phyloP scores from a whole-genome alignment of 64 coral and sea anemone genomes.

The Actinia tenebrosa region DNA sequence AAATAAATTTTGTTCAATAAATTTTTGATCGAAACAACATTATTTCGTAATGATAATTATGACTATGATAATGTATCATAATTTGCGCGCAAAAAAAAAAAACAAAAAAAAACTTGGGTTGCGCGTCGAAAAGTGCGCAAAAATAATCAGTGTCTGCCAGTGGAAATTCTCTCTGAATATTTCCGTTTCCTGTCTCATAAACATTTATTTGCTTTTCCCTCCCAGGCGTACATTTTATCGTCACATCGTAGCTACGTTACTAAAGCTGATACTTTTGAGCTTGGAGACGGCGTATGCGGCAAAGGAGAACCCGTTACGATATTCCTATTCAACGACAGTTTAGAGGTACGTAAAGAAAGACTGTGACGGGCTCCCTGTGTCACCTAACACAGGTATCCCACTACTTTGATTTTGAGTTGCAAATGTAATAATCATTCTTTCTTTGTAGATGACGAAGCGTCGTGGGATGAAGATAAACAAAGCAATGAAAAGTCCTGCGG shows the following conservation, averaged over 20 bases:
- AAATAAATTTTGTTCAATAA: no score
- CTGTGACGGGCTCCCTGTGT: neutral
- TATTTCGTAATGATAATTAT: no score
- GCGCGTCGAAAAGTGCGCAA: no score
- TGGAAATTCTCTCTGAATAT: neutral
- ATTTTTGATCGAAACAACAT: no score
- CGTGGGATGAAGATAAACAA: slow-evolving; percentile 71
- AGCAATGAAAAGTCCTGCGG: slow-evolving; percentile 92
- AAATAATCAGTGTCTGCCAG: neutral
- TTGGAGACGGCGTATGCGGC: slow-evolving; percentile 77
- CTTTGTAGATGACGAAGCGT: slow-evolving; percentile 82
- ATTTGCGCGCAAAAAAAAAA: no score
- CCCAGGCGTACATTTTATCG: slow-evolving; percentile 83
- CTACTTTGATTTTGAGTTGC: neutral
- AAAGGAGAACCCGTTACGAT: slow-evolving; percentile 92
- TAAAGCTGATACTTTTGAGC: slow-evolving; percentile 86
- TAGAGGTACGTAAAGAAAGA: slow-evolving; percentile 52
- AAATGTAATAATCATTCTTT: neutral
- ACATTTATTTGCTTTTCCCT: neutral
- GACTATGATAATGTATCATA: no score
- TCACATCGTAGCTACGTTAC: slow-evolving; percentile 88
- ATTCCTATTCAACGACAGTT: slow-evolving; percentile 94
- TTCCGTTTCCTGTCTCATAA: neutral
- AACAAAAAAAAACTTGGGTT: no score
- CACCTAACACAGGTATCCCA: neutral